These are phyloP conservation scores for Oreotrochilus melanogaster DNA, from an alignment of 2,113 vertebrate genomes.

Conservation along the genomic window DNA sequence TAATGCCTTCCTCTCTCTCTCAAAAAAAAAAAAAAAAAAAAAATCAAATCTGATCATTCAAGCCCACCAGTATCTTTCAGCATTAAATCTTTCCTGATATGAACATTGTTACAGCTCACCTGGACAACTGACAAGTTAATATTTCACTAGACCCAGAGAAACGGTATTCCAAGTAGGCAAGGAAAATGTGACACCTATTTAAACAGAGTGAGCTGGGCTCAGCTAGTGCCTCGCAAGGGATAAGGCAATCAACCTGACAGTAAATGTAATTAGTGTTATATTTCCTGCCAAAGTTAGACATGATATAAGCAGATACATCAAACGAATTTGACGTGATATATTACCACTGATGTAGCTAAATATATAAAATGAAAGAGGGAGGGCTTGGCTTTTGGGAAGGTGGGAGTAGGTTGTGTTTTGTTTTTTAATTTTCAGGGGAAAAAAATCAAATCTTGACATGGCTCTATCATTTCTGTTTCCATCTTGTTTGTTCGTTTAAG, in stretches of 20 bases:
- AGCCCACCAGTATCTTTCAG: neutral
- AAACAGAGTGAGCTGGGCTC: neutral
- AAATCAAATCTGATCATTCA: neutral
- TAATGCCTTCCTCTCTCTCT: neutral
- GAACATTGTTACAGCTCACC: neutral
- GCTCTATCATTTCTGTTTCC: neutral
- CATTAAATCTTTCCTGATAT: neutral
- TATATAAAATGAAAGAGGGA: neutral
- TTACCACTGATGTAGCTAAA: neutral
- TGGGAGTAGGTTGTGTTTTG: neutral
- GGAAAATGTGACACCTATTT: neutral
- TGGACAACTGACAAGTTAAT: neutral
- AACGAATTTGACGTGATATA: neutral
- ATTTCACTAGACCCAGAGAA: neutral
- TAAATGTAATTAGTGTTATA: constrained; percentile 43
- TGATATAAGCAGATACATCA: constrained; percentile 25
- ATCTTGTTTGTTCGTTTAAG: neutral
- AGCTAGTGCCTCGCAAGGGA: neutral
- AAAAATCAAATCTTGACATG: neutral
- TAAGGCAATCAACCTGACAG: constrained; percentile 45
- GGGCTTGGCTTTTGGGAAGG: neutral
- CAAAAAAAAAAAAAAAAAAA: neutral
- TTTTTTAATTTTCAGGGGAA: neutral
- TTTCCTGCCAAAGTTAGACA: constrained; percentile 42
- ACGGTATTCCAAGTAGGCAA: neutral